A percentile compares a stretch with the other conserved stretches of the same genome.
phyloP scores from a whole-genome alignment of 92 coral and sea anemone genomes.

The Montipora capitata region DNA sequence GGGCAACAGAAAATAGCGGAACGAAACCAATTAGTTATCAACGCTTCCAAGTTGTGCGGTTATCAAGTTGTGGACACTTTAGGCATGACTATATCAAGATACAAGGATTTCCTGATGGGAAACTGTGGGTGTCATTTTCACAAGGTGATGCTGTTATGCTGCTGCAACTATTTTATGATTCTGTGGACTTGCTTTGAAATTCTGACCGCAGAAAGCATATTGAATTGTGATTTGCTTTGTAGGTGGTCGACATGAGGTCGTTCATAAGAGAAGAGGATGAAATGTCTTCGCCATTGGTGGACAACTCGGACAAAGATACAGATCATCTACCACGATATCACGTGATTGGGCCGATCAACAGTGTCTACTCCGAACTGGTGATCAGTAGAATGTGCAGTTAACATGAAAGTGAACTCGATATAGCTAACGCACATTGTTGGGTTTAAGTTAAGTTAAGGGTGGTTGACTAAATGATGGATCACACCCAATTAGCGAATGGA shows the following conservation, averaged over 20 bases:
- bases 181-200: too few relatives aligned
- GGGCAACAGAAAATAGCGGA: conserved; percentile 67
- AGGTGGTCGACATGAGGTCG: conserved; percentile 83
- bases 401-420: too few relatives aligned
- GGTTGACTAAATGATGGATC: too few relatives aligned
- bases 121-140: conserved; percentile 91
- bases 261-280: conserved; percentile 54
- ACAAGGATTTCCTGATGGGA: conserved; percentile 84
- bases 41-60: conserved; percentile 64
- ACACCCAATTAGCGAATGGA: too few relatives aligned
- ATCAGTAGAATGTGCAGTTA: conserved; percentile 85
- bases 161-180: too few relatives aligned
- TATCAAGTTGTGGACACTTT: conserved; percentile 86
- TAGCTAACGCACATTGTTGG: too few relatives aligned
- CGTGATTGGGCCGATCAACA: conserved; percentile 88
- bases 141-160: conserved; percentile 57
- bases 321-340: conserved; percentile 75
- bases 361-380: conserved; percentile 82
- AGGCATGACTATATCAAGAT: conserved; percentile 83
- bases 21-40: conserved; percentile 73
- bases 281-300: conserved; percentile 46
- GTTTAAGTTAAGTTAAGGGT: too few relatives aligned
- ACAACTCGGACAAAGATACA: background rate
- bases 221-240: background rate
- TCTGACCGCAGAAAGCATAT: background rate